Evolutionary conservation across 2,113 vertebrate species (phyloP).

Genomic region (Acanthisitta chloris): DNA sequence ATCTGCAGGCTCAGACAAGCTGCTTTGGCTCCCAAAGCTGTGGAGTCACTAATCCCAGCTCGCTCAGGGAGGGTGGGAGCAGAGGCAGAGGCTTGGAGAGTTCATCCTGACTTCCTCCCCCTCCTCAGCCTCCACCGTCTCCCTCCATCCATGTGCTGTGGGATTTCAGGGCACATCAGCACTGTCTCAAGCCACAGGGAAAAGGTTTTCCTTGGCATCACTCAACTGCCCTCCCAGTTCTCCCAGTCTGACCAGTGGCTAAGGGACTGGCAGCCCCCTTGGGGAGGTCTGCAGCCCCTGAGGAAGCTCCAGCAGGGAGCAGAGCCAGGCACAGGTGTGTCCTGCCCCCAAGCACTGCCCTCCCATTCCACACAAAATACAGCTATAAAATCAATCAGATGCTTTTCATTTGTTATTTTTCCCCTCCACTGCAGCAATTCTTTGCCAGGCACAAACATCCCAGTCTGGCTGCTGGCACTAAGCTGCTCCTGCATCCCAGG

Average conservation of each 20-base stretch:
- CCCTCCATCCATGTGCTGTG: accelerated
- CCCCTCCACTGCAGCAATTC: neutral
- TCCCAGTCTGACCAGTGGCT: neutral
- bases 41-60: neutral
- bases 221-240: neutral
- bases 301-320: neutral
- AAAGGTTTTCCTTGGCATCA: neutral
- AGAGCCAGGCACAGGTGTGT: neutral
- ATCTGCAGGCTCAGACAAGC: neutral
- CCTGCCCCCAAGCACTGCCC: neutral
- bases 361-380: neutral
- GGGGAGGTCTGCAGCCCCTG: neutral
- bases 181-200: neutral
- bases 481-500: neutral
- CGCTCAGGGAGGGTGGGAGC: neutral
- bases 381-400: neutral
- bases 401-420: neutral
- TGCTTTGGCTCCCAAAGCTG: neutral
- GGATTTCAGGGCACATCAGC: neutral
- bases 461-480: neutral
- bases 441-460: neutral
- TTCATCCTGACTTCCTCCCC: neutral
- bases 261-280: neutral
- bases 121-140: neutral
- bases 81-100: accelerated